These are phyloP conservation scores for Plusia festucae DNA, from an alignment of 2,888 invertebrate species.

Conservation along the genomic window DNA sequence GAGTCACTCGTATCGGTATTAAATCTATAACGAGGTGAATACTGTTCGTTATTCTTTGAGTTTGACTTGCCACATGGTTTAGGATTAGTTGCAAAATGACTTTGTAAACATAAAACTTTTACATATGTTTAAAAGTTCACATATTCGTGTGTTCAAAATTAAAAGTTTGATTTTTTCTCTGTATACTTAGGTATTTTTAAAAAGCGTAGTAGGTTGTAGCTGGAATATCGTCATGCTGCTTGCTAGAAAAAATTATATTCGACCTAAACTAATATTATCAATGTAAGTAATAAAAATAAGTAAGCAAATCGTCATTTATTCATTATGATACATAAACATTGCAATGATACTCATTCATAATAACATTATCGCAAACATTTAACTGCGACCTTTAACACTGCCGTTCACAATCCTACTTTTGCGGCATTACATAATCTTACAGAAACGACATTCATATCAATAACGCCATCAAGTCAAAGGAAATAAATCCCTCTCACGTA, in stretches of 20 bases:
- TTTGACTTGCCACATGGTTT: constrained; percentile 45
- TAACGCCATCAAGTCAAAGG: constrained; percentile 35
- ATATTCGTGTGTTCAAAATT: no score
- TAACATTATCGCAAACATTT: constrained; percentile 8
- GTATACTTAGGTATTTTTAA: no score
- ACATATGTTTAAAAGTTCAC: background rate
- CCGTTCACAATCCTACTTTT: constrained; percentile 15
- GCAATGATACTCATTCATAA: background rate
- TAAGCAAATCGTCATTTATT: background rate
- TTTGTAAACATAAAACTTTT: background rate
- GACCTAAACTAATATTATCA: background rate
- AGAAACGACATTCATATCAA: constrained; percentile 45
- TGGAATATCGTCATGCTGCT: background rate
- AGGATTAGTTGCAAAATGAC: constrained; percentile 6
- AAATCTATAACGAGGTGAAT: constrained; percentile 61
- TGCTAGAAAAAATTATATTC: background rate
- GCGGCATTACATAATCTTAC: constrained; percentile 1
- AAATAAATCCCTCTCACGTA: constrained; percentile 43
- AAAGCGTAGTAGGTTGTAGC: no score
- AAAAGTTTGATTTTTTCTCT: no score
- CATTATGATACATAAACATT: background rate
- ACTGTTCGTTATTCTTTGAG: constrained; percentile 33
- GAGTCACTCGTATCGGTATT: constrained; percentile 57
- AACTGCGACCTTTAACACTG: constrained; percentile 10
- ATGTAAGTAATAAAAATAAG: background rate